Evolutionary conservation across 1,140 invertebrate species (phyloP), one percentile per base, ranked within the genome.

Genomic region (Lethrus apterus): DNA sequence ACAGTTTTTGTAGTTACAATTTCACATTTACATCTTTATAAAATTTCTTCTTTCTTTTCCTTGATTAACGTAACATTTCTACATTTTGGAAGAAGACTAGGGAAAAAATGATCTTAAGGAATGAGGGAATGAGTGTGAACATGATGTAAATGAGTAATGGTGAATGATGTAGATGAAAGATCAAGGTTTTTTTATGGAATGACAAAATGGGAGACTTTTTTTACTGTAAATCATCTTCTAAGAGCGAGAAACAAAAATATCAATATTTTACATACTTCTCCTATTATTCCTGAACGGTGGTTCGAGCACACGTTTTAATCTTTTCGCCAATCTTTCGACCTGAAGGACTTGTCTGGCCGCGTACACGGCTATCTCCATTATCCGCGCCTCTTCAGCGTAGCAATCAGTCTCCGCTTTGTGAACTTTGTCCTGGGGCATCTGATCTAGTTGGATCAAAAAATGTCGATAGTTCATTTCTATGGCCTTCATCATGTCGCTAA

Each of bases 291-390:
- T n/a, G 21, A 44, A 44, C 17, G 74, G 71, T 5, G 73, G 70
- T 44, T 75, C 70, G 64, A 80, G 71, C 2, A 71, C 69, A 54
- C 70, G 70, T 48, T 70, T 72, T 58, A 77, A 66, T 19, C 66
- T 69, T 46, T 67, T 67, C 21, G 67, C 70, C 51, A 77, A 66
- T 52, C 68, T 70, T 47, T 69, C 66, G 44, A 76, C 67, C 17
- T 71, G 67, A 44, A 65, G 60, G n/a, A 79, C 67, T 65, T 81
- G 77, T 42, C 66, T 69, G 8, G 75, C 69, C 18, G 78, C 79
- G 30, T 75, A 72, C 42, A 75, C 70, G 1, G 77, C 76, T 33
- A 75, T 69, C 51, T 66, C 71, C 67, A 77, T 75, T 23, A 71
- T 64, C 45, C 67, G 76, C 21, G 71, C 66, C 56, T 79, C 75